Base-by-base conservation (phyloP, 2,113 vertebrate genomes). In the Stictonetta naevosa region DNA sequence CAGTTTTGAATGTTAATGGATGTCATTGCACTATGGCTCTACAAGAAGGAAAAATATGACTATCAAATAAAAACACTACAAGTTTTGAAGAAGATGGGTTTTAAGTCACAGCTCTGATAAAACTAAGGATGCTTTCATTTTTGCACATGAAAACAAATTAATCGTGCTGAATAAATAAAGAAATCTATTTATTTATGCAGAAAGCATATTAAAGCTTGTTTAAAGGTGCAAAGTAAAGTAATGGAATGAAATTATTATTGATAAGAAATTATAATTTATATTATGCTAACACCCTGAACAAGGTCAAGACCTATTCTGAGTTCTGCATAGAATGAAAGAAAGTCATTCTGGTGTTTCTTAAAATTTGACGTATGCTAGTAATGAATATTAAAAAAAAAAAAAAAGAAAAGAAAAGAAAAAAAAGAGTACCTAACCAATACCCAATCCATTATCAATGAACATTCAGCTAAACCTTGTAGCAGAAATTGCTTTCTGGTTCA, bases 1-100 rank as follows among this genome's bases (percentile, higher is more conserved):
- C 83, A 66, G 52, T 95, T 97, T 84, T 97, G 88, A 94, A 93
- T 97, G 90, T 96, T 97, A 96, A 94, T 94, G 52, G 77, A 79
- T 97, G 90, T 96, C 86, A 93, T 48, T 92, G 89, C 95, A 85
- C 67, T 95, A 53, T 96, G 79, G 66, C 58, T 97, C 34, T 93
- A 88, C 92, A 73, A 75, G 74, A 93, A 95, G 33, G 46, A 91
- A 93, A 52, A 68, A 74, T 89, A 74, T 94, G 77, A 78, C 21
- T 85, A 95, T 91, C 66, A 95, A 96, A 94, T 53, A 38, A 88
- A 97, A 97, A 62, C 52, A 33, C 64, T 81, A 34, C 55, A 91
- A 90, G 50, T 90, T 96, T 77, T 91, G 79, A 97, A 91, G 71
- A 87, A 88, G 86, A 77, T 68, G 14, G 3, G 60, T 95, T 92